Conservation (phyloP, 2,113 vertebrate species). For the Brachypteracias leptosomus region DNA sequence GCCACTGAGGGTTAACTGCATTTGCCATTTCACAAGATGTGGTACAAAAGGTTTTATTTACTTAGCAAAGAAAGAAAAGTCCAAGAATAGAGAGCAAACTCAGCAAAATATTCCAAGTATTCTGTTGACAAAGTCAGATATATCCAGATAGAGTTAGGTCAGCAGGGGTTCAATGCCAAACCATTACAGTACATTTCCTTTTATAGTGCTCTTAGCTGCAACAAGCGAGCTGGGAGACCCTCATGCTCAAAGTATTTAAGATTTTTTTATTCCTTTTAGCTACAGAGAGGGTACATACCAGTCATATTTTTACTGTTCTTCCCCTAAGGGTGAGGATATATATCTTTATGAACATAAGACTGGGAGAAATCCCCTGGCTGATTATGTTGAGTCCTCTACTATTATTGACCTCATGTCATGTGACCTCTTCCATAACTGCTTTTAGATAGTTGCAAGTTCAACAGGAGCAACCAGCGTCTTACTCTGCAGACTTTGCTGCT, state of each 20-base stretch:
- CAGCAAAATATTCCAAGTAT: conserved; percentile 66
- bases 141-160: conserved; percentile 49
- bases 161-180: conserved; percentile 53
- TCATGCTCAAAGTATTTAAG: not conserved
- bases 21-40: conserved; percentile 46
- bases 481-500: not conserved
- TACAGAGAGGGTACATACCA: not conserved
- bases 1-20: conserved; percentile 29
- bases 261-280: not conserved
- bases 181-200: conserved; percentile 10
- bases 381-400: not conserved
- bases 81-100: conserved; percentile 58
- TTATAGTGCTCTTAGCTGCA: conserved; percentile 33
- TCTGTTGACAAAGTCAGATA: conserved; percentile 63
- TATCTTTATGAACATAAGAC: not conserved
- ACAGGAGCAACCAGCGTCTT: not conserved
- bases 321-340: not conserved
- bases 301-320: not conserved
- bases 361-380: not conserved
- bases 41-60: conserved; percentile 52
- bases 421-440: not conserved
- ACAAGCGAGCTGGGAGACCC: conserved; percentile 14
- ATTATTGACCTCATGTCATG: not conserved
- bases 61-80: conserved; percentile 42
- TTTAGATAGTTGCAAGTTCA: not conserved